Conservation (phyloP, 2,797 vertebrate species). For the Anguilla pacifica region DNA sequence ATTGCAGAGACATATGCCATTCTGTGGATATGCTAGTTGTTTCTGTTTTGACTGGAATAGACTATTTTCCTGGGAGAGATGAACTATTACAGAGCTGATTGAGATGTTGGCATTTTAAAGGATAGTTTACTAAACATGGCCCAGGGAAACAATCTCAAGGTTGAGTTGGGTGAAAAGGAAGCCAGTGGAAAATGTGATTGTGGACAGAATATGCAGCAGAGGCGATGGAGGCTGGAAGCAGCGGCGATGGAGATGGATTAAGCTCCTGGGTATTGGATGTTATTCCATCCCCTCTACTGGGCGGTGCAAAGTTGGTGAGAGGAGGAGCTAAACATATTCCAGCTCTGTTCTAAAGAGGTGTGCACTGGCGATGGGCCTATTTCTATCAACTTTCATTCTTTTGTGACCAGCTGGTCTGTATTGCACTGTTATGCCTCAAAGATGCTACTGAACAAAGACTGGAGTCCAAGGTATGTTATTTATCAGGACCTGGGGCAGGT, state of each 20-base stretch:
- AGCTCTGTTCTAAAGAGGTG: background rate
- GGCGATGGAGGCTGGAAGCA: background rate
- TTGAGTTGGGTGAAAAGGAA: background rate
- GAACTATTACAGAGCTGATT: background rate
- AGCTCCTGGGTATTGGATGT: background rate
- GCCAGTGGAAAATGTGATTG: background rate
- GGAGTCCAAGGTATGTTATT: background rate
- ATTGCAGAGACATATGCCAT: conserved; percentile 13
- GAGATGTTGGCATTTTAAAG: background rate
- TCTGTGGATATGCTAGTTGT: background rate
- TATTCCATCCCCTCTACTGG: background rate
- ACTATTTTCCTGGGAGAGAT: background rate
- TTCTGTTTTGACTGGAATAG: background rate
- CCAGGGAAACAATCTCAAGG: background rate
- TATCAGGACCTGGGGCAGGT: background rate
- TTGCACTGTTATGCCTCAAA: conserved; percentile 65
- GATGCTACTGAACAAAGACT: conserved; percentile 68
- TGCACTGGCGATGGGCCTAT: background rate
- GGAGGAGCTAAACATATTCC: background rate
- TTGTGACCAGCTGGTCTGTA: conserved; percentile 52
- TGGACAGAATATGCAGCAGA: background rate
- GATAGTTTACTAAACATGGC: background rate
- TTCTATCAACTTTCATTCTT: conserved; percentile 34
- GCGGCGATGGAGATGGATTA: background rate
- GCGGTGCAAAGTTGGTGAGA: background rate